phyloP scores from a whole-genome alignment of 2,797 vertebrate genomes.

The Heteromormyrus szaboi region DNA sequence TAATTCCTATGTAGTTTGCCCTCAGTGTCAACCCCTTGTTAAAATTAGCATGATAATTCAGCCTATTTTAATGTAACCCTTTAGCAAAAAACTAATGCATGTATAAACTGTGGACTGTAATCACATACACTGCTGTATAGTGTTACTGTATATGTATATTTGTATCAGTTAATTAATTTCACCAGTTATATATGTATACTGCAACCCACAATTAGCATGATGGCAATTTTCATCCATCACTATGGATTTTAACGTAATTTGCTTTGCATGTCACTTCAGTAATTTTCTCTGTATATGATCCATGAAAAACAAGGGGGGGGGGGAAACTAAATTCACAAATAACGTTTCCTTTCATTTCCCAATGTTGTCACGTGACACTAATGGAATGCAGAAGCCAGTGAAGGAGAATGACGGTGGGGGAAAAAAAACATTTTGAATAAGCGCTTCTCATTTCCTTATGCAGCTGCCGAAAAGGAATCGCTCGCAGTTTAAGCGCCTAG shows the following conservation, averaged over 20 bases:
- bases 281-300: neutral
- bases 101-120: neutral
- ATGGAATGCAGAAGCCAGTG: neutral
- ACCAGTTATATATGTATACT: neutral
- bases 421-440: neutral
- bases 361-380: neutral
- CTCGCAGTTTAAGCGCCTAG: constrained; percentile 13
- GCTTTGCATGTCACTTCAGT: neutral
- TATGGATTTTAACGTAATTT: neutral
- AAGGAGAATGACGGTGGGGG: neutral
- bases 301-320: neutral
- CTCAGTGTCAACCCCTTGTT: neutral
- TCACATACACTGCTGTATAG: neutral
- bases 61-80: neutral
- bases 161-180: neutral
- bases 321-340: neutral
- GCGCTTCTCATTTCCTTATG: neutral
- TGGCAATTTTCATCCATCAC: neutral
- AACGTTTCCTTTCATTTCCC: neutral
- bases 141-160: neutral
- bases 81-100: neutral
- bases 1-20: neutral
- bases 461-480: neutral
- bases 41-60: neutral
- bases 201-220: neutral